Conservation (phyloP, 2,113 vertebrate genomes). For the Vulpes vulpes region DNA sequence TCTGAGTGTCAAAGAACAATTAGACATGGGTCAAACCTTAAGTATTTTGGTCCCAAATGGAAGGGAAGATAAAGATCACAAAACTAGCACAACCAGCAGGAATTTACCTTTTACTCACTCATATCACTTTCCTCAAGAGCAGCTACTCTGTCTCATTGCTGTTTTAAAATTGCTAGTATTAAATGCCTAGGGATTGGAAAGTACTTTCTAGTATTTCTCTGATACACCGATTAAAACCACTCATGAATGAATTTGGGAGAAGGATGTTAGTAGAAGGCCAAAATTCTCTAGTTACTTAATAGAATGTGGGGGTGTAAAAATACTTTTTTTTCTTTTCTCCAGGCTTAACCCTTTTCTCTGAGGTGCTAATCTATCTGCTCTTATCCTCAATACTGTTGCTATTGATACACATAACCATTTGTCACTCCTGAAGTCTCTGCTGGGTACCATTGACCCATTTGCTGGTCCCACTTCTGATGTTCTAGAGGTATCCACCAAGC, state of each 20-base stretch:
- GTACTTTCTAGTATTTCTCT: background rate
- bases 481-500: background rate
- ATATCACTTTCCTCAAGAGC: background rate
- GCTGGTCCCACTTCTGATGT: rapidly evolving
- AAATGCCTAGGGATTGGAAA: background rate
- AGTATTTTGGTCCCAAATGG: background rate
- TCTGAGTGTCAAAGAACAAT: background rate
- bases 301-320: background rate
- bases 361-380: background rate
- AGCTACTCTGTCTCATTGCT: background rate
- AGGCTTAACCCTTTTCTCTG: background rate
- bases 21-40: background rate
- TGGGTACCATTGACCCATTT: rapidly evolving
- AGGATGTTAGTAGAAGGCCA: background rate
- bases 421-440: background rate
- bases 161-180: background rate
- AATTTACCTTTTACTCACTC: background rate
- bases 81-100: background rate
- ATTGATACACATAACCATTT: background rate
- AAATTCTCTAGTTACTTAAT: background rate
- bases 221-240: background rate
- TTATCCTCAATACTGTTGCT: background rate
- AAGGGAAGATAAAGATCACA: background rate
- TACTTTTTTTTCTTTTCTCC: background rate
- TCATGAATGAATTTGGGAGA: background rate